phyloP scores from a whole-genome alignment of 2,888 invertebrate species.

The Chironomus tentans region DNA sequence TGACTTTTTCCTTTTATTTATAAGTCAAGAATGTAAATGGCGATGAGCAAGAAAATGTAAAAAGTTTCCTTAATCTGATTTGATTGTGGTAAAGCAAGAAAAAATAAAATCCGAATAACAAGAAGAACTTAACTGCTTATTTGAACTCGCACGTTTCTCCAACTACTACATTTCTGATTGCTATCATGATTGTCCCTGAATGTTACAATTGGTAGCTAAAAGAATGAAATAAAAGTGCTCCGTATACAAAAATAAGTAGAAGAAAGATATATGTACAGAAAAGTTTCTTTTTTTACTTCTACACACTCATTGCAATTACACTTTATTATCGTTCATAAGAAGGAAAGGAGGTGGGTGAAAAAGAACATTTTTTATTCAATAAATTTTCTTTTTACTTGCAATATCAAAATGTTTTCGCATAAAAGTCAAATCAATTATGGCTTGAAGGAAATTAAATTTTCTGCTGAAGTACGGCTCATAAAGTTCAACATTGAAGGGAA shows the following conservation, averaged over 20 bases:
- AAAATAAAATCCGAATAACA: not conserved
- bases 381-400: not conserved
- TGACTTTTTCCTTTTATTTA: constrained; percentile 4
- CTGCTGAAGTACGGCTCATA: not conserved
- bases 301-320: not conserved
- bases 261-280: not conserved
- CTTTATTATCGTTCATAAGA: not conserved
- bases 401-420: not conserved
- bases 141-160: constrained; percentile 3
- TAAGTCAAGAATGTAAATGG: not conserved
- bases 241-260: not conserved
- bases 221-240: not conserved
- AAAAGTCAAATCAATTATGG: constrained; percentile 18
- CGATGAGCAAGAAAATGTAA: not conserved
- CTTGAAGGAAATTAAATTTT: constrained; percentile 14
- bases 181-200: not conserved
- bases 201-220: not conserved
- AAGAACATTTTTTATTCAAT: not conserved
- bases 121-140: not conserved
- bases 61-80: not conserved
- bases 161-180: not conserved
- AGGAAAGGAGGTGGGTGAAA: constrained; percentile 4
- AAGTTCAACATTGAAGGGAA: not conserved
- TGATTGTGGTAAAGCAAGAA: not conserved
- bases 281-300: not conserved